Evolutionary conservation across 2,888 invertebrate species (phyloP).

Genomic region (Lasioglossum calceatum): DNA sequence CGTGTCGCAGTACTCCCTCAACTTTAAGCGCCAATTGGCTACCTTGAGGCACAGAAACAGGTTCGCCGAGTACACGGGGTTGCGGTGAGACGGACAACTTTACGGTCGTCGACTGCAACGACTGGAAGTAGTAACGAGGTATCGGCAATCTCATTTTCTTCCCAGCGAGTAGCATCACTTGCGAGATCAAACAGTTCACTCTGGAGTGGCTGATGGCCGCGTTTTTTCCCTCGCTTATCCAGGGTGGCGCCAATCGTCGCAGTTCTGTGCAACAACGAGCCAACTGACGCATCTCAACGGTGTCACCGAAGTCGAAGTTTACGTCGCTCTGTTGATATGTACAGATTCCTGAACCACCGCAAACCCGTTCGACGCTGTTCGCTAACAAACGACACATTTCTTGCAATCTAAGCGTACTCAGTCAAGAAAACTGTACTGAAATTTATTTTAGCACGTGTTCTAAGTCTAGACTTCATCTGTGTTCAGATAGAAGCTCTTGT

Average conservation of each 20-base stretch:
- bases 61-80: constrained; percentile 92
- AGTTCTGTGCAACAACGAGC: constrained; percentile 80
- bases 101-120: constrained; percentile 92
- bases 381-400: constrained; percentile 92
- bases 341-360: constrained; percentile 81
- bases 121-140: constrained; percentile 93
- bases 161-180: constrained; percentile 85
- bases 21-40: constrained; percentile 96
- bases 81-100: constrained; percentile 93
- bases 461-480: not conserved
- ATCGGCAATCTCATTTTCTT: constrained; percentile 86
- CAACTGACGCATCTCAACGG: constrained; percentile 81
- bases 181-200: constrained; percentile 87
- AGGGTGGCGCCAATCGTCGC: constrained; percentile 80
- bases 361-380: constrained; percentile 90
- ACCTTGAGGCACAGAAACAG: constrained; percentile 92
- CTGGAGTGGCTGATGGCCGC: constrained; percentile 81
- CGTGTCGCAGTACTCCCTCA: constrained; percentile 95
- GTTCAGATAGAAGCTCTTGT: not conserved
- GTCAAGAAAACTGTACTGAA: constrained; percentile 49
- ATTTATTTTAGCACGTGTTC: not conserved
- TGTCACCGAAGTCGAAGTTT: constrained; percentile 79
- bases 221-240: constrained; percentile 83
- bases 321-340: constrained; percentile 74
- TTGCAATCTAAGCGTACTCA: constrained; percentile 87